Evolutionary conservation across 2,113 vertebrate genomes (phyloP), one percentile per base, ranked within the genome.

Genomic region (Psittacara wagleri): DNA sequence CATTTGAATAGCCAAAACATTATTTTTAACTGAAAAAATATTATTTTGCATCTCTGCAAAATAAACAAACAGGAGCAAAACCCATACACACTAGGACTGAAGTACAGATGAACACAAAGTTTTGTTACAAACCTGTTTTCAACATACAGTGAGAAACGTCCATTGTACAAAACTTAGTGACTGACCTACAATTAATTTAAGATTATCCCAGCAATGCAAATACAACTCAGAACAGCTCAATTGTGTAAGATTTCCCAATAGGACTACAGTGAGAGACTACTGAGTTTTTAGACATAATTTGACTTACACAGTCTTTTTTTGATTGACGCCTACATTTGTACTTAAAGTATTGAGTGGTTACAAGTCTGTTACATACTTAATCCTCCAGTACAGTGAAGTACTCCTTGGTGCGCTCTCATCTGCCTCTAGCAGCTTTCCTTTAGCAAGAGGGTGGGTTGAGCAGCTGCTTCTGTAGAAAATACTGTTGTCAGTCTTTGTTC

Each of bases 121-220:
- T 97, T 97, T 96, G 80, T 95, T 97, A 97, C 94, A 97, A 98
- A 97, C 90, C 88, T 97, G 91, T 95, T 96, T 88, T 96, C 91
- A 95, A 93, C 69, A 55, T 96, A 92, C 69, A 97, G 88, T 94
- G 97, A 98, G 93, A 95, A 95, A 96, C 16, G 80, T 97, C 94
- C 94, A 88, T 92, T 96, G 94, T 96, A 97, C 84, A 97, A 97
- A 97, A 97, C 90, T 89, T 93, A 79, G 73, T 86, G 73, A 96
- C 95, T 92, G 95, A 96, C 70, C 88, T 79, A 97, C 59, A 31
- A 25, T 95, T 88, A 88, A 96, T 84, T 96, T 96, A 95, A 96
- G 75, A 94, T 96, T 96, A 97, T 96, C 93, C 97, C 96, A 95
- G 97, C 90, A 96, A 97, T 97, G 94, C 94, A 97, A 97, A 97